phyloP scores from a whole-genome alignment of 2,113 vertebrate species.

The Cyprinus carpio region DNA sequence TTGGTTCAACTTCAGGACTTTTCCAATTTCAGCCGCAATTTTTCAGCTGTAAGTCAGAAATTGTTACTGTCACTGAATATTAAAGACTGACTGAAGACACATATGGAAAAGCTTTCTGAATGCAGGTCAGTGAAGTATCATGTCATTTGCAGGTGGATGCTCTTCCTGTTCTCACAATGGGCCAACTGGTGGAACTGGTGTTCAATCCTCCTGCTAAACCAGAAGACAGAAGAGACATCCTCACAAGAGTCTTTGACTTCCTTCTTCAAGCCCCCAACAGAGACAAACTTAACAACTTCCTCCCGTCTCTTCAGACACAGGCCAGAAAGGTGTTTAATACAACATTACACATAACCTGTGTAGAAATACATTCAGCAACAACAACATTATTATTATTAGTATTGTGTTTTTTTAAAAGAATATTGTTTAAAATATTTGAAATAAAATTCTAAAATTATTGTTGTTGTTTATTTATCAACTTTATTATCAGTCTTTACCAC shows the following conservation, averaged over 20 bases:
- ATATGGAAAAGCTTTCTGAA: not conserved
- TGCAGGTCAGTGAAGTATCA: not conserved
- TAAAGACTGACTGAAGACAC: not conserved
- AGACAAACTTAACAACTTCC: conserved; percentile 1
- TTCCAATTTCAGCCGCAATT: not conserved
- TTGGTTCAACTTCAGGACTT: not conserved
- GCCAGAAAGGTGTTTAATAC: not conserved
- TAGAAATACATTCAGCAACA: not conserved
- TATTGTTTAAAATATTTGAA: not conserved
- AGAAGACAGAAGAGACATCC: not conserved
- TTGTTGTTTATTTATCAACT: not conserved
- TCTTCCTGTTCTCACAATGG: not conserved
- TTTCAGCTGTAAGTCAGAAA: conserved; percentile 28
- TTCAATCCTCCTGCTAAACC: not conserved
- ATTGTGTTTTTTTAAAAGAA: not conserved
- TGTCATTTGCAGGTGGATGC: not conserved
- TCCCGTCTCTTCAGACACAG: not conserved
- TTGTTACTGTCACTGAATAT: not conserved
- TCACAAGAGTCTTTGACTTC: conserved; percentile 11
- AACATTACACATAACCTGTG: not conserved
- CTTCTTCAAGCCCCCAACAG: not conserved
- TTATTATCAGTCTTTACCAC: not conserved
- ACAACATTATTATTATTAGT: not conserved
- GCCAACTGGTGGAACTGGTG: not conserved
- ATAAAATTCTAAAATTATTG: not conserved